Evolutionary conservation across 2,797 vertebrate species (phyloP), one percentile per base, ranked within the genome.

Genomic region (Gastrophryne carolinensis): DNA sequence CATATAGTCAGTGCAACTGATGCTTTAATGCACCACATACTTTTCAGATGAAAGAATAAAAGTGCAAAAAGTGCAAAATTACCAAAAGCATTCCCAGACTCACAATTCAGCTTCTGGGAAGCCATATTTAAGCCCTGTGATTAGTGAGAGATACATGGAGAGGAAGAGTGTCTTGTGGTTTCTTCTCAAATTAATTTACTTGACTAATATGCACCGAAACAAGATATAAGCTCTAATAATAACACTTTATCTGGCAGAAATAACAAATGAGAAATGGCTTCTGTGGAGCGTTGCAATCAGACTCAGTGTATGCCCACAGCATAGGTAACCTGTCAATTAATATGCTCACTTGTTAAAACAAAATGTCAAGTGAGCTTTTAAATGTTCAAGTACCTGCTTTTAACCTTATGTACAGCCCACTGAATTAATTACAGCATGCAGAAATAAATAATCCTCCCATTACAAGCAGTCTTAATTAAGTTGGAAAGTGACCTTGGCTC

Each of bases 401-500:
- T 88, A 82, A 82, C 49, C 79, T 83, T 82, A 76, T 37, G 77
- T 81, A 63, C 60, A 76, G 50, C 23, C 73, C 67, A 78, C 75
- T 68, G 81, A 83, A 86, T 87, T 80, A 83, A 81, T 85, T 82
- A 61, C 67, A 50, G 3, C 57, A 58, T 68, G 29, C 56, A 72
- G 32, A 76, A 86, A 85, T 82, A 88, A 87, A 84, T 84, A 79
- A 27, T 79, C 50, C 76, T 83, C 65, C 50, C 71, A 78, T 85
- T 85, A 78, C 76, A 88, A 83, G 60, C 80, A 72, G 77, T 87
- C 68, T 83, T 84, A 84, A 79, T 87, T 85, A 88, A 78, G 61
- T 80, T 75, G 80, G 83, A 79, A 81, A 84, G 69, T 83, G 81
- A 84, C 81, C 83, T 88, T 88, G 82, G 60, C 82, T 87, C 83